Conservation (phyloP, 2,113 vertebrate species). For the Tapirus terrestris region DNA sequence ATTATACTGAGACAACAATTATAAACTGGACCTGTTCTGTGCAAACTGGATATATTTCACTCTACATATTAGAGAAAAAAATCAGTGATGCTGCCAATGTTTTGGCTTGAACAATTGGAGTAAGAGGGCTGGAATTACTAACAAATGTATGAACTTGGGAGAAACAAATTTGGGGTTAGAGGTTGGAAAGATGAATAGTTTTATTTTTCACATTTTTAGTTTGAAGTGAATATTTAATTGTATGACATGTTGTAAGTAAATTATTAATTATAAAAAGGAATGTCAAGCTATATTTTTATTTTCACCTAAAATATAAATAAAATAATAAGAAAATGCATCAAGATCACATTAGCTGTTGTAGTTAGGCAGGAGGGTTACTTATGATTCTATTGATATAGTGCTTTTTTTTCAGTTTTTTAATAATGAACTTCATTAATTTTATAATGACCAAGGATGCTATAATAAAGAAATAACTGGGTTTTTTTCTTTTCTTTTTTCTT, state of each 20-base stretch:
- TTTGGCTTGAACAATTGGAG: not conserved
- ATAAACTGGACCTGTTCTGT: not conserved
- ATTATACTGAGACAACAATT: not conserved
- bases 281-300: not conserved
- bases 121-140: not conserved
- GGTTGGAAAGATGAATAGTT: not conserved
- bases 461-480: not conserved
- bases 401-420: not conserved
- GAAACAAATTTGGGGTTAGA: not conserved
- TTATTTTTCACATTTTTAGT: not conserved
- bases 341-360: not conserved
- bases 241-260: not conserved
- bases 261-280: not conserved
- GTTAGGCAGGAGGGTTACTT: not conserved
- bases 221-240: not conserved
- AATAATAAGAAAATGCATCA: not conserved
- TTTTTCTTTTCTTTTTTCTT: no score
- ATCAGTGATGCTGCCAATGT: not conserved
- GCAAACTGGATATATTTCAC: not conserved
- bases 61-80: not conserved
- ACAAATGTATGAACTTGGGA: not conserved
- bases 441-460: not conserved
- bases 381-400: not conserved
- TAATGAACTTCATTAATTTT: not conserved
- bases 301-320: not conserved